Percentiles rank a stretch among this genome's conserved stretches.
Conservation (phyloP, 2,888 invertebrate genomes). For the Pseudococcus viburni region DNA sequence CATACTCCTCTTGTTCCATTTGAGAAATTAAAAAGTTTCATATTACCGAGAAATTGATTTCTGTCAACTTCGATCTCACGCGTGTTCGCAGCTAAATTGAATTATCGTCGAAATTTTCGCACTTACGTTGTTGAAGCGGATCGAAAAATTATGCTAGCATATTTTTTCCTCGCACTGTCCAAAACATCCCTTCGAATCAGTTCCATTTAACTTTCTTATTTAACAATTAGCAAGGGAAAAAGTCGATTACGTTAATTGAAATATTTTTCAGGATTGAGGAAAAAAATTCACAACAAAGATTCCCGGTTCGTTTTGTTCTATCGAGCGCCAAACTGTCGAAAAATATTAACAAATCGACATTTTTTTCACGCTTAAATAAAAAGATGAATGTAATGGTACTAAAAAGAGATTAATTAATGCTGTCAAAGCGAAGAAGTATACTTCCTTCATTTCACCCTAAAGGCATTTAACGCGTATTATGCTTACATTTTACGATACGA, state of each 20-base stretch:
- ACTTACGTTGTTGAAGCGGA: neutral
- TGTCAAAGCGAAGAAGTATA: conserved; percentile 37
- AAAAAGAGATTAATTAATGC: conserved; percentile 53
- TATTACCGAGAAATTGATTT: conserved; percentile 39
- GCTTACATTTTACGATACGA: neutral
- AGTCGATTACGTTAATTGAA: conserved; percentile 52
- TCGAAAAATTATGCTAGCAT: neutral
- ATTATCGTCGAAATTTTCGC: conserved; percentile 43
- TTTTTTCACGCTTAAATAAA: conserved; percentile 26
- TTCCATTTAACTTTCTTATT: conserved; percentile 22
- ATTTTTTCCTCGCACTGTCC: neutral
- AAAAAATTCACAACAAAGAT: conserved; percentile 22
- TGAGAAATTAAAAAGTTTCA: conserved; percentile 53
- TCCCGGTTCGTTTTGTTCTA: neutral
- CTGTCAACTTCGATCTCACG: conserved; percentile 33
- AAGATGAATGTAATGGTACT: conserved; percentile 35
- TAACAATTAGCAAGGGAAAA: conserved; percentile 1
- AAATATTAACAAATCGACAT: conserved; percentile 56
- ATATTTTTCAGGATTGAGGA: neutral
- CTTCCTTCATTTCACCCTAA: conserved; percentile 8
- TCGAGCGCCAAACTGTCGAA: conserved; percentile 29
- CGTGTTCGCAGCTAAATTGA: conserved; percentile 1
- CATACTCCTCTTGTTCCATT: conserved; percentile 26
- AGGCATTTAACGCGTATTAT: conserved; percentile 52
- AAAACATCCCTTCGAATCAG: neutral